A percentile compares a stretch with the other conserved stretches of the same genome.
phyloP scores from a whole-genome alignment of 2,888 invertebrate genomes.

The Copidosoma aretas region DNA sequence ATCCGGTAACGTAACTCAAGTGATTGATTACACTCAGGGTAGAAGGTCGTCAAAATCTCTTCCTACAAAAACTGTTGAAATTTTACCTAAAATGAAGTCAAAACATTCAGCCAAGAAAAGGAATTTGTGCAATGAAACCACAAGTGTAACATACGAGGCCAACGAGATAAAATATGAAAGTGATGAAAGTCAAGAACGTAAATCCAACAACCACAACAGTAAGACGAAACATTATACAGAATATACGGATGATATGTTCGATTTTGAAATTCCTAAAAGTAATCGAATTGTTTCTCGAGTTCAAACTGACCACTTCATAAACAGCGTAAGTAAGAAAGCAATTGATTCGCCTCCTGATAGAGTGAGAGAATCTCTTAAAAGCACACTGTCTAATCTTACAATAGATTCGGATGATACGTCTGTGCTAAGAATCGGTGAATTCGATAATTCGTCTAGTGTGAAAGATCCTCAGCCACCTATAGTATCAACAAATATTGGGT shows the following conservation, averaged over 20 bases:
- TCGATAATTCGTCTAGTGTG: background rate
- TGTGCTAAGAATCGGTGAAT: background rate
- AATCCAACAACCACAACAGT: background rate
- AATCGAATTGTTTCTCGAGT: background rate
- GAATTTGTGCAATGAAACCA: background rate
- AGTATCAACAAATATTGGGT: background rate
- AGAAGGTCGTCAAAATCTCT: no score
- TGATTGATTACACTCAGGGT: no score
- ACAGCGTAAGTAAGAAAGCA: no score
- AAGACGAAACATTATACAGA: background rate
- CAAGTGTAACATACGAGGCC: background rate
- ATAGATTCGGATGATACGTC: constrained; percentile 32
- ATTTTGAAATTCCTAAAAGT: constrained; percentile 8
- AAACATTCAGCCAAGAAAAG: background rate
- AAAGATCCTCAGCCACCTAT: background rate
- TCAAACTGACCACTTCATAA: no score
- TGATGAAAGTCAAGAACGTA: background rate
- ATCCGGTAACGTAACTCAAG: background rate
- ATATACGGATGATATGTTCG: constrained; percentile 20
- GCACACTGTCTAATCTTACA: background rate
- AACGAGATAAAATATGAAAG: no score
- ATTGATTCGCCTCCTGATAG: background rate
- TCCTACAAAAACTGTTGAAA: no score
- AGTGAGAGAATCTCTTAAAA: background rate
- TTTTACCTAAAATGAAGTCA: no score